Evolutionary conservation across 2,888 invertebrate species (phyloP), one percentile per base, ranked within the genome.

Genomic region (Pseudococcus viburni): DNA sequence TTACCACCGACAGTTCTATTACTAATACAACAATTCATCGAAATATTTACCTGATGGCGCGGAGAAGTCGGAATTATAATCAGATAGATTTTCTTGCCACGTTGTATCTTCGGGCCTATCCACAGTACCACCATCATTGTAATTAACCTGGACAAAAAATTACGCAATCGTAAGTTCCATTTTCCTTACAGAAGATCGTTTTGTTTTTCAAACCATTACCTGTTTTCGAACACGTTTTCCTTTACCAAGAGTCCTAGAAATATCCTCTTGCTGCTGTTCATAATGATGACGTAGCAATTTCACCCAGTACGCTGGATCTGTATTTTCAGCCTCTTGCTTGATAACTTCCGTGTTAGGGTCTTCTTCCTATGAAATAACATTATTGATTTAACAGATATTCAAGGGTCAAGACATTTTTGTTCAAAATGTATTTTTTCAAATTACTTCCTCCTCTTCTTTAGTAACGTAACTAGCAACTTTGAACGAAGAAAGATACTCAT

Each of bases 261-360:
- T 95, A 91, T 99, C 98, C 92, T 99, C 99, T 92, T 99, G 99
- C 90, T 99, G 99, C 91, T 99, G 99, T 91, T 99, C 99, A 91
- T 99, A 99, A 92, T 99, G 99, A 92, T 99, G 99, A 88, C 99
- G 94, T 86, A 99, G 93, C 89, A 99, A 93, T 92, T 99, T 99
- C 90, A 99, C 99, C 99, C 99, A 99, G 93, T 99, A 99, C 0
- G 98, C 98, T 0, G 99, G 99, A 93, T 99, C 99, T 0, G 98
- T 97, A 91, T 98, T 99, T 92, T 99, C 99, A 0, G 98, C 98
- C 91, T 99, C 99, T 91, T 99, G 99, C 92, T 99, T 99, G 90
- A 99, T 96, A 90, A 99, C 98, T 92, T 99, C 99, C 0, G 98
- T 98, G 90, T 98, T 98, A 0, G 95, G 95, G 91, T 97, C 97